Base-by-base conservation (phyloP, 2,888 invertebrate species). In the Syrista parreyssii region DNA sequence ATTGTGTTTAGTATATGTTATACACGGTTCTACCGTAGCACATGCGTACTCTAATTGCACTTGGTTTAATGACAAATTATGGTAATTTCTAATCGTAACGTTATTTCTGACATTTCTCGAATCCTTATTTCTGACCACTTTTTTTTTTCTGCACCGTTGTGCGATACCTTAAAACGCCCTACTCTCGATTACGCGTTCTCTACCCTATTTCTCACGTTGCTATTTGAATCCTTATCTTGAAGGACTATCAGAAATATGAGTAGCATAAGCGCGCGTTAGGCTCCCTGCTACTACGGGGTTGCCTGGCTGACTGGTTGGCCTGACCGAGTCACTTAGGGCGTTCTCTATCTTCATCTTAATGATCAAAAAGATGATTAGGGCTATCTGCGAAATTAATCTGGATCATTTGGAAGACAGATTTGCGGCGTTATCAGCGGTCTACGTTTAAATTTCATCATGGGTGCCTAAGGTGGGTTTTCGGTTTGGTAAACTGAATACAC, bases 321-420 rank as follows among this genome's bases (percentile, higher is more conserved):
- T 69, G 69, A 30, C 69, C 69, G 30, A 69, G 69, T 69, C 69
- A 69, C 69, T 69, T 69, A 74, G 78, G 73, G 79, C 79, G 76
- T 76, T 80, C 75, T 79, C 75, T 79, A 78, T 80, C 79, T 79
- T 71, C 76, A 77, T 68, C 77, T 76, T 75, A 75, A 78, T 76
- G 82, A 81, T 77, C 80, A 76, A 77, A 77, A 73, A 73, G 81
- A 84, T 80, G 84, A 85, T 86, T 82, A 82, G 74, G 80, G 68
- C 79, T 85, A 86, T 86, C 86, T 77, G 34, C 69, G 74, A 76
- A 81, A 83, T 81, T 79, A 86, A 86, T 86, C 86, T 76, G 73
- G 74, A 77, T 76, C 79, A 76, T 82, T 81, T 68, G 75, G 77
- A 75, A 79, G 77, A 71, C 79, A 78, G 82, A 83, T 84, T 80